Base-by-base conservation (phyloP, 1,140 invertebrate species). In the Diachasmimorpha longicaudata region DNA sequence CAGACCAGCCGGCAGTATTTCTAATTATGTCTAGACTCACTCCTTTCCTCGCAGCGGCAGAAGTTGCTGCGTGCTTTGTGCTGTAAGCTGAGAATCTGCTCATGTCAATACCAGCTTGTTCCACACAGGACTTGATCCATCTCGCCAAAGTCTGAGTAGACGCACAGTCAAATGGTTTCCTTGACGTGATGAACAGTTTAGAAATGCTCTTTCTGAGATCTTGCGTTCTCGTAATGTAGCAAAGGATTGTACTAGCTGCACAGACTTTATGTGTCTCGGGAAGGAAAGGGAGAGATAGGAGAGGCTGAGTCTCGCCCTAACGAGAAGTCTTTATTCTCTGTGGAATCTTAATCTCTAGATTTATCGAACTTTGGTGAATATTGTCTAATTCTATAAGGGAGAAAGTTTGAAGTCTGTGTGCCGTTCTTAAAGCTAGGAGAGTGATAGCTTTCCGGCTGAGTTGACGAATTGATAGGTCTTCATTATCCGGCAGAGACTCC, bases 131-230 rank as follows among this genome's bases (percentile, higher is more conserved):
- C 21, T 69, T 71, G 0, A 78, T 67, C 77, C 77, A 78, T 21
- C 77, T 58, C 13, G 48, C 71, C 8, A 75, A 10, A 14, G 77
- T 74, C n/a, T 78, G 67, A 8, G 46, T 58, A 0, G 77, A 78
- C 6, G 72, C 72, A 14, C 0, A 21, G 2, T 39, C 42, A 37
- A 37, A 19, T 3, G 77, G 77, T 42, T 72, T 74, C 39, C 21
- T 78, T 0, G 55, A 48, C 0, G 77, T 74, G 1, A 78, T 67
- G 13, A 78, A 71, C 1, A 78, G 42, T n/a, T 25, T 39, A 23
- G 70, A n/a, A n/a, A n/a, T n/a, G 44, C 6, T 21, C 6, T 37
- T 39, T 19, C 19, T 25, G 4, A 77, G 14, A 21, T 36, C 39
- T 31, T 66, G 63, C 25, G 77, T 75, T 11, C 25, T 25, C 6